Evolutionary conservation across 2,797 vertebrate genomes (phyloP).

Genomic region (Garrulus glandarius): DNA sequence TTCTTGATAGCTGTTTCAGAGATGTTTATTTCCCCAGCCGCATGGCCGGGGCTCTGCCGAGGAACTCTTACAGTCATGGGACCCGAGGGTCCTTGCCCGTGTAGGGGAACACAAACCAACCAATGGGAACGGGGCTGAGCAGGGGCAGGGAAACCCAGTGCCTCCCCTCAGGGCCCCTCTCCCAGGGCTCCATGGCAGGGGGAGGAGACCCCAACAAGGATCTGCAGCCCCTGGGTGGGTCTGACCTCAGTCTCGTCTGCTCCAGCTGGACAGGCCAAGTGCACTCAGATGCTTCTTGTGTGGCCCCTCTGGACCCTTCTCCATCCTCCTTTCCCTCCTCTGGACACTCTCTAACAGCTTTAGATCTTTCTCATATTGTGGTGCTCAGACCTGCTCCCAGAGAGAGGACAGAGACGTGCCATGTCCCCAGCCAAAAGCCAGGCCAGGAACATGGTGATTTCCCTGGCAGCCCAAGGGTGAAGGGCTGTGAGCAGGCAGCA

Average conservation of each 20-base stretch:
- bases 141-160: too few relatives aligned
- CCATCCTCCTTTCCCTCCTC: fast-evolving
- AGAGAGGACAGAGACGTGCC: background rate
- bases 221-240: background rate
- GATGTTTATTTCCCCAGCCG: too few relatives aligned
- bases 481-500: background rate
- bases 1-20: too few relatives aligned
- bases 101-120: too few relatives aligned
- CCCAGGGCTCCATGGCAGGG: too few relatives aligned
- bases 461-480: background rate
- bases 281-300: background rate
- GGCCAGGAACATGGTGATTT: background rate
- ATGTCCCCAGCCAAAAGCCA: background rate
- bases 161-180: too few relatives aligned
- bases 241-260: background rate
- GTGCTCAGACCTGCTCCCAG: background rate
- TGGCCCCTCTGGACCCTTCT: background rate
- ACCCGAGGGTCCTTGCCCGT: too few relatives aligned
- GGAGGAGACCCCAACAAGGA: too few relatives aligned
- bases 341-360: background rate
- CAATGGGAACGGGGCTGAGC: too few relatives aligned
- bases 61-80: too few relatives aligned
- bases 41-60: too few relatives aligned
- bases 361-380: background rate
- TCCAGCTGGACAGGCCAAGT: background rate